A percentile compares a stretch with the other conserved stretches of the same genome.
These are phyloP conservation scores for Lasioglossum zephyrum DNA, from an alignment of 2,888 invertebrate genomes.

Conservation along the genomic window DNA sequence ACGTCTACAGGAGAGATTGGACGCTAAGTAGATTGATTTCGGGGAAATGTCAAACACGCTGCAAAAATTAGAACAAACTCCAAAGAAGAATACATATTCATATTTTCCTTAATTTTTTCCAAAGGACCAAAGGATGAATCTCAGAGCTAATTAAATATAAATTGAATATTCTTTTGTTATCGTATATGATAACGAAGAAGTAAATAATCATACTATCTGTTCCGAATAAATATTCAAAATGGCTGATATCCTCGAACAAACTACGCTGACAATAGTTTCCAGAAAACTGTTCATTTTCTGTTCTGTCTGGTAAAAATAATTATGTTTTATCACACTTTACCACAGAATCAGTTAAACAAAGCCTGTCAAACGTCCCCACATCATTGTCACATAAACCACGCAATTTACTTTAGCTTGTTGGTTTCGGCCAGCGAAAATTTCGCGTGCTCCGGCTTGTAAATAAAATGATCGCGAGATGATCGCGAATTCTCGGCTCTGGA, in stretches of 20 bases:
- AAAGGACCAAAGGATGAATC: not conserved
- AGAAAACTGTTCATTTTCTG: not conserved
- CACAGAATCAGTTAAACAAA: not conserved
- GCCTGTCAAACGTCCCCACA: not conserved
- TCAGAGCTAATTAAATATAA: not conserved
- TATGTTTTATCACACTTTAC: not conserved
- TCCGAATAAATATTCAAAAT: not conserved
- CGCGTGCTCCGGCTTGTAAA: not conserved
- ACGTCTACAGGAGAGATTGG: constrained; percentile 8
- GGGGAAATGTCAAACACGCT: not conserved
- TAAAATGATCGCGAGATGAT: not conserved
- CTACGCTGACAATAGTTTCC: not conserved
- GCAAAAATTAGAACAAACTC: not conserved
- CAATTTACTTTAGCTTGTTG: not conserved
- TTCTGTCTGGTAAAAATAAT: not conserved
- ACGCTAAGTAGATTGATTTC: not conserved
- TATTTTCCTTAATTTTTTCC: not conserved
- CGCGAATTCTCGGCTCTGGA: constrained; percentile 5
- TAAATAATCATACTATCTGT: not conserved
- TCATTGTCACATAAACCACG: not conserved
- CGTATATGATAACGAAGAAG: not conserved
- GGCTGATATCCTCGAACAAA: not conserved
- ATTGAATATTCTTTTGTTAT: not conserved
- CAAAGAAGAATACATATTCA: not conserved
- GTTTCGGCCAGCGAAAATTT: not conserved